Evolutionary conservation across 1,140 invertebrate genomes (phyloP).

Genomic region (Condylostylus longicornis): DNA sequence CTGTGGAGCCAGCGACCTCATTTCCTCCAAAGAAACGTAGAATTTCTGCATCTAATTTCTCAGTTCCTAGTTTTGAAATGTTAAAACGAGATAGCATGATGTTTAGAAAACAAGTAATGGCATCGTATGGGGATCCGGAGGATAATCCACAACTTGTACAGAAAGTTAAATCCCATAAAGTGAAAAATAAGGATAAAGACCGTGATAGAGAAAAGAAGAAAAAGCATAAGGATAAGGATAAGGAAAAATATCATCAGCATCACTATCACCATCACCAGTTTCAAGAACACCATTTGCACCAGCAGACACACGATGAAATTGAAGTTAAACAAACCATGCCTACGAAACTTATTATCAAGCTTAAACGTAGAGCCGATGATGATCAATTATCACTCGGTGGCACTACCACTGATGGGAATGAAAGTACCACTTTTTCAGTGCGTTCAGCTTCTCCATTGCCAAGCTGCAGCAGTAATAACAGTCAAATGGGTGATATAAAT

Average conservation of each 20-base stretch:
- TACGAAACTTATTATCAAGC: too few relatives aligned
- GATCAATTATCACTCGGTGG: too few relatives aligned
- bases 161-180: conserved; percentile 42
- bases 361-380: too few relatives aligned
- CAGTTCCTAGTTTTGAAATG: conserved; percentile 55
- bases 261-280: too few relatives aligned
- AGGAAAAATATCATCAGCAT: too few relatives aligned
- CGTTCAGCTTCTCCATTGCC: conserved; percentile 13
- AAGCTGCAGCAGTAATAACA: conserved; percentile 2
- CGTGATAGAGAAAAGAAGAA: conserved; percentile 35
- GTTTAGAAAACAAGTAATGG: conserved; percentile 65
- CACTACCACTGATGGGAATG: conserved; percentile 30
- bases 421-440: conserved; percentile 30
- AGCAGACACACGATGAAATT: too few relatives aligned
- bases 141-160: too few relatives aligned
- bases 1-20: conserved; percentile 31
- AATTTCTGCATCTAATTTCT: conserved; percentile 42
- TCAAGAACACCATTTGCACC: too few relatives aligned
- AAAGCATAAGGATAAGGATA: too few relatives aligned
- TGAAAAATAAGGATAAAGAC: conserved; percentile 49
- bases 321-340: too few relatives aligned
- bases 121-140: conserved; percentile 57
- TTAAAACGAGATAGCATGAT: conserved; percentile 74
- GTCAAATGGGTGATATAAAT: conserved; percentile 2
- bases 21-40: conserved; percentile 66